These are phyloP conservation scores for Xanthorhoe spadicearia DNA, from an alignment of 2,888 invertebrate genomes.

Conservation along the genomic window DNA sequence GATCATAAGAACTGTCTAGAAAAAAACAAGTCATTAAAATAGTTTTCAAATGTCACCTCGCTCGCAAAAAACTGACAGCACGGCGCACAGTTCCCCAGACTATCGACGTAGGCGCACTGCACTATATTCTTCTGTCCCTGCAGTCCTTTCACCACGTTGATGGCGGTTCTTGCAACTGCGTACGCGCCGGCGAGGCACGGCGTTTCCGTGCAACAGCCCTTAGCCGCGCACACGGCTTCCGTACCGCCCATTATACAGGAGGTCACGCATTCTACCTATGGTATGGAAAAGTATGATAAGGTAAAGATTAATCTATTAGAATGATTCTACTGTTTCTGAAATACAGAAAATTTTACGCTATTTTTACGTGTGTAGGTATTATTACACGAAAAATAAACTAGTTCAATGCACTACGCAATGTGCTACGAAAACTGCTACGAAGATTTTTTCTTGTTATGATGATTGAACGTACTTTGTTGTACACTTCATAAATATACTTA, in stretches of 20 bases:
- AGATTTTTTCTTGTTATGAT: too few relatives aligned
- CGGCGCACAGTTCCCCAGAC: constrained; percentile 69
- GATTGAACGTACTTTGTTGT: too few relatives aligned
- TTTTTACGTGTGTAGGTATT: too few relatives aligned
- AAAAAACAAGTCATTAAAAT: not conserved
- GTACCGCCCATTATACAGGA: constrained; percentile 75
- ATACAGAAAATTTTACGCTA: too few relatives aligned
- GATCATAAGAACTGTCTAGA: too few relatives aligned
- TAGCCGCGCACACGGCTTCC: constrained; percentile 66
- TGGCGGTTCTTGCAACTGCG: constrained; percentile 69
- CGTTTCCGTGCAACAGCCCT: constrained; percentile 60
- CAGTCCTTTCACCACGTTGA: constrained; percentile 73
- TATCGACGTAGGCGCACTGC: constrained; percentile 75
- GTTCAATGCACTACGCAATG: not conserved
- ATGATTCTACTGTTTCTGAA: too few relatives aligned
- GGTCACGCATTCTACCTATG: constrained; percentile 73
- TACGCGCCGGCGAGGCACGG: constrained; percentile 74
- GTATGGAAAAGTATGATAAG: too few relatives aligned
- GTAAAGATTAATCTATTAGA: too few relatives aligned
- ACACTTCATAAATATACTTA: too few relatives aligned
- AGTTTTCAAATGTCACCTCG: constrained; percentile 56
- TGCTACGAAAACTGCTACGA: constrained; percentile 1
- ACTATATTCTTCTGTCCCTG: constrained; percentile 61
- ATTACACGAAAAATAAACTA: not conserved
- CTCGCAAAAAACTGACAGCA: constrained; percentile 74